These are phyloP conservation scores for Megaceryle alcyon DNA, from an alignment of 2,797 vertebrate genomes.

Conservation along the genomic window DNA sequence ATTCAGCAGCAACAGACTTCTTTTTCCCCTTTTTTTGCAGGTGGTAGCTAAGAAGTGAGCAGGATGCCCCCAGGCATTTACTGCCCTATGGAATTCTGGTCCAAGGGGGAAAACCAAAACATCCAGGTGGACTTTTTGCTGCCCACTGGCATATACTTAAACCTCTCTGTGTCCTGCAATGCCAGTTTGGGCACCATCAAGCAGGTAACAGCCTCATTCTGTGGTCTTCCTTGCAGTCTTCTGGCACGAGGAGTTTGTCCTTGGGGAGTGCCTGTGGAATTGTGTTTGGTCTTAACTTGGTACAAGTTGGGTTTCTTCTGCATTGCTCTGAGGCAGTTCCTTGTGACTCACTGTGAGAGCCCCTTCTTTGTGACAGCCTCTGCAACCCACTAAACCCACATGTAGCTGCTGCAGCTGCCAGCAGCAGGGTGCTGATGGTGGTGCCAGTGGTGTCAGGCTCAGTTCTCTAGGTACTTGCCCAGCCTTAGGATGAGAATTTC, in stretches of 20 bases:
- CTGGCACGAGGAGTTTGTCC: background rate
- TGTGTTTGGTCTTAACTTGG: background rate
- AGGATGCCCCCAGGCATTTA: slow-evolving; percentile 95
- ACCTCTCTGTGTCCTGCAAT: slow-evolving; percentile 87
- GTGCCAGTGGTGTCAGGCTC: background rate
- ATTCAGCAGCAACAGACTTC: background rate
- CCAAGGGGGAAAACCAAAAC: slow-evolving; percentile 87
- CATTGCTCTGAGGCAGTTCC: background rate
- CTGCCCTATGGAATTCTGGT: slow-evolving; percentile 94
- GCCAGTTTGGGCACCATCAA: slow-evolving; percentile 93
- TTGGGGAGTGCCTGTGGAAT: background rate
- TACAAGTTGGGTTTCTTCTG: background rate
- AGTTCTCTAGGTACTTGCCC: background rate
- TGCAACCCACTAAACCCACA: background rate
- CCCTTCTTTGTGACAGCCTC: background rate
- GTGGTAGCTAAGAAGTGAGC: slow-evolving; percentile 82
- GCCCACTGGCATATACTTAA: slow-evolving; percentile 95
- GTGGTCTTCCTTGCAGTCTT: background rate
- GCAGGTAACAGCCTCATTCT: slow-evolving; percentile 78
- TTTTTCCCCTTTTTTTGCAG: slow-evolving; percentile 70
- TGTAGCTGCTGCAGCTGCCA: background rate
- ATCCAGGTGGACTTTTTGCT: slow-evolving; percentile 94
- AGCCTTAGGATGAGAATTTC: background rate
- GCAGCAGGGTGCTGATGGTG: background rate
- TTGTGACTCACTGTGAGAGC: background rate